Conservation (phyloP, 2,113 vertebrate genomes). For the Stigmatopora argus region DNA sequence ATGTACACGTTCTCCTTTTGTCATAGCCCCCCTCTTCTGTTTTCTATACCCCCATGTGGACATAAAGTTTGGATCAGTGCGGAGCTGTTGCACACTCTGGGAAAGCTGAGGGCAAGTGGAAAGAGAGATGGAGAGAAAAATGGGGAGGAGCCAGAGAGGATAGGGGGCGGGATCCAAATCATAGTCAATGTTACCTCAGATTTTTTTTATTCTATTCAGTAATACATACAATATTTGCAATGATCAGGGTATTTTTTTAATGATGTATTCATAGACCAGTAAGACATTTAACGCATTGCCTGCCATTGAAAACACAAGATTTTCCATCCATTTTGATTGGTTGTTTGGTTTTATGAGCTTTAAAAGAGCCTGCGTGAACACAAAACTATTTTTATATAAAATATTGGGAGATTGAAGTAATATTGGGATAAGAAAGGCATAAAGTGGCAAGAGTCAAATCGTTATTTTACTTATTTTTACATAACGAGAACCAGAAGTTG, state of each 20-base stretch:
- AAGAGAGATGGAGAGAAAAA: constrained; percentile 27
- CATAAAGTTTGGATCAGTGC: constrained; percentile 6
- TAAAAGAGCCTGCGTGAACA: no score
- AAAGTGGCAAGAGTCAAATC: no score
- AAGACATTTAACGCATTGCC: no score
- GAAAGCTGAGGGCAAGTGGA: constrained; percentile 24
- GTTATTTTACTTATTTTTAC: no score
- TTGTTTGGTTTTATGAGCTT: no score
- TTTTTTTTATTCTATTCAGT: not conserved
- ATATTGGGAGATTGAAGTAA: no score
- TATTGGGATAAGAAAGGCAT: no score
- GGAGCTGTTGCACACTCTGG: not conserved
- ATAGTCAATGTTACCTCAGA: not conserved
- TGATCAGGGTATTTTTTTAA: not conserved
- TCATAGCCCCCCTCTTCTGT: constrained; percentile 5
- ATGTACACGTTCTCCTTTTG: not conserved
- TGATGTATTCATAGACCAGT: no score
- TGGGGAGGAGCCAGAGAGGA: constrained; percentile 8
- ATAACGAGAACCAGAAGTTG: no score
- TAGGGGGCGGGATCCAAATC: constrained; percentile 23
- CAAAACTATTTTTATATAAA: no score
- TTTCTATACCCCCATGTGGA: constrained; percentile 21
- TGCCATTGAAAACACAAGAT: no score
- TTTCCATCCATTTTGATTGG: no score
- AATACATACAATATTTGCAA: not conserved